Conservation (phyloP, 2,888 invertebrate species). For the Pollenia amentaria region DNA sequence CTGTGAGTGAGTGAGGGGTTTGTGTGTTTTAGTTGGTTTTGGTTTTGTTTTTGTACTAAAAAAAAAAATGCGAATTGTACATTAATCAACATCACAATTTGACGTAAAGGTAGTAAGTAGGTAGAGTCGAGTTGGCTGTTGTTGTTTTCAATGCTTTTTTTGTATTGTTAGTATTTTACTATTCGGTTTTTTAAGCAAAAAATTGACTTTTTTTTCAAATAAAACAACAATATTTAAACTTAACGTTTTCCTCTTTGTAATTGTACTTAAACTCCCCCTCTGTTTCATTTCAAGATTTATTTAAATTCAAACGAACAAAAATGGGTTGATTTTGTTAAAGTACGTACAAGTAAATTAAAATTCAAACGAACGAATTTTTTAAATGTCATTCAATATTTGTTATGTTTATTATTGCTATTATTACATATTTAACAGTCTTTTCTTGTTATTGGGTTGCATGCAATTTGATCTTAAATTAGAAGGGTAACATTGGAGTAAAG, state of each 20-base stretch:
- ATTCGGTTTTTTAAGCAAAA: slow-evolving; percentile 28
- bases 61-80: slow-evolving; percentile 70
- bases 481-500: neutral
- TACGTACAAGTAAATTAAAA: slow-evolving; percentile 1
- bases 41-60: slow-evolving; percentile 56
- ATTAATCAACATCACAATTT: slow-evolving; percentile 76
- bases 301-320: slow-evolving; percentile 35
- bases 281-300: slow-evolving; percentile 31
- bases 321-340: slow-evolving; percentile 21
- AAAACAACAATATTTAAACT: slow-evolving; percentile 21
- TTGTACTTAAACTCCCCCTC: slow-evolving; percentile 19
- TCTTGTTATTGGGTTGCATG: neutral
- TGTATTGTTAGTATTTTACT: slow-evolving; percentile 48
- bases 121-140: slow-evolving; percentile 51
- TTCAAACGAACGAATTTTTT: slow-evolving; percentile 20
- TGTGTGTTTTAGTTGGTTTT: slow-evolving; percentile 37
- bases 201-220: slow-evolving; percentile 56
- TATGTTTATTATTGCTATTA: slow-evolving; percentile 1
- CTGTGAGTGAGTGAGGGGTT: slow-evolving; percentile 1
- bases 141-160: slow-evolving; percentile 10
- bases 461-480: neutral
- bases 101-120: slow-evolving; percentile 73
- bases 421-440: neutral
- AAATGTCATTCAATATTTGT: slow-evolving; percentile 26
- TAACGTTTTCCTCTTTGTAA: slow-evolving; percentile 8